Evolutionary conservation across 2,113 vertebrate genomes (phyloP).

Genomic region (Hystrix cristata): DNA sequence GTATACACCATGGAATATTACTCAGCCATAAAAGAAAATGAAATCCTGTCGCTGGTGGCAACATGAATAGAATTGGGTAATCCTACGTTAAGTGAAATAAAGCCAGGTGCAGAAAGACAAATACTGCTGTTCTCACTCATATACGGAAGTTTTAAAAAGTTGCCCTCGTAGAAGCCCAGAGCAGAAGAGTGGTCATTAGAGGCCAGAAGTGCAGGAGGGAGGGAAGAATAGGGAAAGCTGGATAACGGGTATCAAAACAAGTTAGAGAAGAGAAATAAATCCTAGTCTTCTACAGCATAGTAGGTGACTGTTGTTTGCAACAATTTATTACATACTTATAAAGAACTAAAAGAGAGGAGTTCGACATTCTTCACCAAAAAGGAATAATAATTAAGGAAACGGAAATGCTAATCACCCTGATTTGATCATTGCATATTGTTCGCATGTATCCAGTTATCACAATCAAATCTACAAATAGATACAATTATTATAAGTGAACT

Average conservation of each 20-base stretch:
- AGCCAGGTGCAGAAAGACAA: not conserved
- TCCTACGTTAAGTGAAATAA: not conserved
- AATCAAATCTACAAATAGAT: too few species aligned
- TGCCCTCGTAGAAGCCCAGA: not conserved
- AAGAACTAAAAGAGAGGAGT: not conserved
- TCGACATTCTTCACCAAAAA: not conserved
- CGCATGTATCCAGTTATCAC: not conserved
- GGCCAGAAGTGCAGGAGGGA: not conserved
- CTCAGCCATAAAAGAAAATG: not conserved
- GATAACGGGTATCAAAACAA: not conserved
- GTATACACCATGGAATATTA: not conserved
- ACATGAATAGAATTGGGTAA: not conserved
- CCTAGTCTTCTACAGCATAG: not conserved
- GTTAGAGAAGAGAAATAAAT: not conserved
- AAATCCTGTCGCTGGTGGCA: not conserved
- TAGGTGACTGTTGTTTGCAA: not conserved
- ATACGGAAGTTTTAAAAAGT: not conserved
- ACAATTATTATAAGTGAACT: not conserved
- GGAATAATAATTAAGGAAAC: not conserved
- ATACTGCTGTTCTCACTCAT: not conserved
- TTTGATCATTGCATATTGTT: not conserved
- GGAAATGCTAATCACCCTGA: not conserved
- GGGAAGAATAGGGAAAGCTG: not conserved
- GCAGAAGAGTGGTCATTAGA: not conserved
- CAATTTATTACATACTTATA: not conserved